Percentiles rank a stretch among this genome's conserved stretches.
phyloP scores from a whole-genome alignment of 2,888 invertebrate genomes.

The Leptinotarsa juncta region DNA sequence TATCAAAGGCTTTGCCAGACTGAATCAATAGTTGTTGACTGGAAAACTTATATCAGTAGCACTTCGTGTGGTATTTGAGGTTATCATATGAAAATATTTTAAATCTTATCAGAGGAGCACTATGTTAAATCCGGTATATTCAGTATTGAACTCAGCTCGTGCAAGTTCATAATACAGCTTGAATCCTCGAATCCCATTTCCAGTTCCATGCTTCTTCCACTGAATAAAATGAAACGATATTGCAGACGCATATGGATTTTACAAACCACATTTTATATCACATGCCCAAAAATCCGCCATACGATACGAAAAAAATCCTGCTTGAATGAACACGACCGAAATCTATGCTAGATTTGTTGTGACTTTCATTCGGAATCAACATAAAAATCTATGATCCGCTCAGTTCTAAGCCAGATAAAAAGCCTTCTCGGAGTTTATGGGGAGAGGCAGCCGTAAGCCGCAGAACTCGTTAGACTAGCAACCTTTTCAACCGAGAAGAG shows the following conservation, averaged over 20 bases:
- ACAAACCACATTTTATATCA: neutral
- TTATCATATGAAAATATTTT: too few relatives aligned
- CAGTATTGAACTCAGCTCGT: too few relatives aligned
- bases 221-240: neutral
- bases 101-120: too few relatives aligned
- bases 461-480: conserved; percentile 9
- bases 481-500: conserved; percentile 14
- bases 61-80: too few relatives aligned
- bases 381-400: conserved; percentile 20
- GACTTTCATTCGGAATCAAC: conserved; percentile 10
- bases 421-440: conserved; percentile 13
- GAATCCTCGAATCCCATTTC: neutral
- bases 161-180: too few relatives aligned
- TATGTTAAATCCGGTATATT: too few relatives aligned
- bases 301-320: neutral
- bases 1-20: too few relatives aligned
- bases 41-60: too few relatives aligned
- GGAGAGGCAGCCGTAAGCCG: conserved; percentile 18
- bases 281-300: neutral
- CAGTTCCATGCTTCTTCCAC: neutral
- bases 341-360: neutral
- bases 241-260: neutral
- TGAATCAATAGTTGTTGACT: too few relatives aligned
- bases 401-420: conserved; percentile 8
- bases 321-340: neutral